These are phyloP conservation scores for Cataglyphis albicans DNA, from an alignment of 2,888 invertebrate species.

Conservation along the genomic window DNA sequence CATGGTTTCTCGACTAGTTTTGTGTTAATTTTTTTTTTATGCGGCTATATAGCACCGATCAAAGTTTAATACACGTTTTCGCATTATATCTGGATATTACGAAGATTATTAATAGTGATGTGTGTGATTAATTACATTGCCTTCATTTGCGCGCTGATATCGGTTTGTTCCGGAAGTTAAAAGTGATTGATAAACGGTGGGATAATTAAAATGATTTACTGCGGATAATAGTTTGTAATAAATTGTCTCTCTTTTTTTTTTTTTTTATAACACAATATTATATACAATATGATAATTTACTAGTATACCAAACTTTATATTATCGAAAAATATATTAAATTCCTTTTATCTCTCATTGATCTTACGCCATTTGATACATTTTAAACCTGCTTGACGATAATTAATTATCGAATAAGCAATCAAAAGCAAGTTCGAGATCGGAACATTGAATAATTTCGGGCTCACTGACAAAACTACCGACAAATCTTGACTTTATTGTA, in stretches of 20 bases:
- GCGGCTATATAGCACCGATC: neutral
- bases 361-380: slow-evolving; percentile 28
- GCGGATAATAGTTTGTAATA: slow-evolving; percentile 1
- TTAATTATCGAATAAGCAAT: slow-evolving; percentile 27
- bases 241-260: neutral
- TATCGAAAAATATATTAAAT: neutral
- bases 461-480: neutral
- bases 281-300: neutral
- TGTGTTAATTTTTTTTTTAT: slow-evolving; percentile 3
- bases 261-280: neutral
- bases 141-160: slow-evolving; percentile 21
- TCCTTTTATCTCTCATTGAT: slow-evolving; percentile 8
- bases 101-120: slow-evolving; percentile 24
- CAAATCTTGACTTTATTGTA: neutral
- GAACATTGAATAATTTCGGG: neutral
- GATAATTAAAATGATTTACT: neutral
- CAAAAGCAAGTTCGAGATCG: slow-evolving; percentile 12
- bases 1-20: neutral
- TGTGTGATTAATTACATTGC: slow-evolving; percentile 38
- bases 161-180: neutral
- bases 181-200: slow-evolving; percentile 34
- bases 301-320: neutral
- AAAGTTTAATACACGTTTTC: slow-evolving; percentile 16
- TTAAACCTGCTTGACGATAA: neutral
- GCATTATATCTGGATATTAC: slow-evolving; percentile 3